These are phyloP conservation scores for Microplitis demolitor DNA, from an alignment of 1,140 invertebrate species.

Conservation along the genomic window DNA sequence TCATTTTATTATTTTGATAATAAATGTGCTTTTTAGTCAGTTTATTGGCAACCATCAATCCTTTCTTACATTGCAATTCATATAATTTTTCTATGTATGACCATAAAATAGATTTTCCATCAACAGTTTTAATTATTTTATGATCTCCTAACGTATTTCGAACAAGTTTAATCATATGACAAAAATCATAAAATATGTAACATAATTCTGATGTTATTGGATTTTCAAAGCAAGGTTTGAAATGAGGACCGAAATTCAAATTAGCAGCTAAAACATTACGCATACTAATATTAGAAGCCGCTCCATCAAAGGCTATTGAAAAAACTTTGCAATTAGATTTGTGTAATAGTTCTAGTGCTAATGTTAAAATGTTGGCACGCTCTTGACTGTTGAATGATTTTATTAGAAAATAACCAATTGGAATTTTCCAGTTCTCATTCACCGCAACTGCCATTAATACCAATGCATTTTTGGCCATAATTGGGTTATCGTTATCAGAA, in stretches of 20 bases:
- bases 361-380: conserved; percentile 31
- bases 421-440: conserved; percentile 41
- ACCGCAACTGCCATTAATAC: conserved; percentile 39
- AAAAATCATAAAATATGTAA: conserved; percentile 31
- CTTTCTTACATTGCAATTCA: conserved; percentile 37
- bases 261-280: conserved; percentile 20
- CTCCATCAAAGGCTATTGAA: conserved; percentile 41
- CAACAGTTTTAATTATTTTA: too few species aligned
- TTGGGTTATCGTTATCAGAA: conserved; percentile 24
- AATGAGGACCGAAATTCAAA: conserved; percentile 16
- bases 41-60: conserved; percentile 42
- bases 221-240: conserved; percentile 33
- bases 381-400: conserved; percentile 27
- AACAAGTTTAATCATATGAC: too few species aligned
- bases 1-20: conserved; percentile 31
- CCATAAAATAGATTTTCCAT: conserved; percentile 38
- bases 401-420: conserved; percentile 41
- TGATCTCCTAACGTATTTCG: too few species aligned
- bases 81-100: conserved; percentile 38
- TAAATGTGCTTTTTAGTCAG: conserved; percentile 39
- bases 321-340: conserved; percentile 29
- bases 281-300: conserved; percentile 31
- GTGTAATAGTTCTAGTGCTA: conserved; percentile 20
- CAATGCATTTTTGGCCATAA: conserved; percentile 36
- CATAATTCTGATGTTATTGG: conserved; percentile 28